phyloP scores from a whole-genome alignment of 2,113 vertebrate species.

The Martes martes region DNA sequence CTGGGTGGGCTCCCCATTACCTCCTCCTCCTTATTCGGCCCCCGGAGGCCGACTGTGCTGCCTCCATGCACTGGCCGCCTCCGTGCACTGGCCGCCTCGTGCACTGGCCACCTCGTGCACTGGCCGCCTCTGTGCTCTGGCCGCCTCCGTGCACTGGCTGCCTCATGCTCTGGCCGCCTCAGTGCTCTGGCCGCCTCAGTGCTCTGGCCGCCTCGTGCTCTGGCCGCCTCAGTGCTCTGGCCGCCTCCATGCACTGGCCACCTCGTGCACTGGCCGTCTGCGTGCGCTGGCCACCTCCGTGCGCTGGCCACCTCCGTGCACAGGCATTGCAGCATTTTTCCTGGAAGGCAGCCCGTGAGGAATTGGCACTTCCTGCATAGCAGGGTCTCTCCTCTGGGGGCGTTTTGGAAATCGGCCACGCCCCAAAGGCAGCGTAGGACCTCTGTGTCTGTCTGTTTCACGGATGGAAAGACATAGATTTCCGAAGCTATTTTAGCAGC shows the following conservation, averaged over 20 bases:
- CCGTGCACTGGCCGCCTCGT: too few relatives aligned
- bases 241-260: too few relatives aligned
- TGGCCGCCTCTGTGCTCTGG: not conserved
- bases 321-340: not conserved
- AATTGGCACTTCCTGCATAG: not conserved
- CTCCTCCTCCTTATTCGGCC: not conserved
- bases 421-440: not conserved
- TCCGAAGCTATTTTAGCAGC: slow-evolving; percentile 31
- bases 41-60: not conserved
- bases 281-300: not conserved
- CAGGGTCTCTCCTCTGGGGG: not conserved
- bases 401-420: not conserved
- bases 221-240: not conserved
- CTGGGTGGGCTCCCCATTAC: not conserved
- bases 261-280: too few relatives aligned
- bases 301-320: not conserved
- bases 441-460: not conserved
- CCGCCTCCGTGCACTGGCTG: not conserved
- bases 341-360: not conserved
- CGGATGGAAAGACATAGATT: not conserved
- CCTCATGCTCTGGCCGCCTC: not conserved
- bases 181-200: not conserved
- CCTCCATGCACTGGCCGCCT: not conserved
- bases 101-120: too few relatives aligned
- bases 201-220: too few relatives aligned